These are phyloP conservation scores for Helobdella robusta DNA, from an alignment of 2,888 invertebrate species.

Conservation along the genomic window DNA sequence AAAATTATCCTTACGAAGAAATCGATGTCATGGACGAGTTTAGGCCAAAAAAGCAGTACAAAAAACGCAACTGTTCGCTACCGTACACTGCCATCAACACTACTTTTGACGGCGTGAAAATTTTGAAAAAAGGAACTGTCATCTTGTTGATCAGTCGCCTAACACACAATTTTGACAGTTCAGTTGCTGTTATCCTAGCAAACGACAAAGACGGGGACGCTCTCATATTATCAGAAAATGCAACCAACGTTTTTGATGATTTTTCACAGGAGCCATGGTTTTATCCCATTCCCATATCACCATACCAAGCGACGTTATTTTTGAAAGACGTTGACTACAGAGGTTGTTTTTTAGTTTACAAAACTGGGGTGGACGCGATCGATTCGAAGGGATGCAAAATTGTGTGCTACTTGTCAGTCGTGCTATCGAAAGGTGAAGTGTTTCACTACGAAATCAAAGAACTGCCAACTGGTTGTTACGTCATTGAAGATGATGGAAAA, in stretches of 20 bases:
- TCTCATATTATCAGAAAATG: background rate
- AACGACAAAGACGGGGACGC: conserved; percentile 15
- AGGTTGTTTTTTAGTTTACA: conserved; percentile 4
- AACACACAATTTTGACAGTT: too few relatives aligned
- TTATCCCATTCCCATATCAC: conserved; percentile 3
- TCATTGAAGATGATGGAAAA: background rate
- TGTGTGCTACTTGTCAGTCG: background rate
- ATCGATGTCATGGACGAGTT: too few relatives aligned
- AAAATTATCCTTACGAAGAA: too few relatives aligned
- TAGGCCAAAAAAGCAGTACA: too few relatives aligned
- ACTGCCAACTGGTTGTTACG: background rate
- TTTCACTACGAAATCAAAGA: conserved; percentile 10
- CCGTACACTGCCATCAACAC: too few relatives aligned
- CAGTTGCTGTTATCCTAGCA: background rate
- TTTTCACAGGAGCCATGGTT: background rate
- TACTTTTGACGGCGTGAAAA: too few relatives aligned
- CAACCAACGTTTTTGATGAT: background rate
- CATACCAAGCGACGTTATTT: background rate
- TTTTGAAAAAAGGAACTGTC: too few relatives aligned
- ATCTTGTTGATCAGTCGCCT: too few relatives aligned
- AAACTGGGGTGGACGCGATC: too few relatives aligned
- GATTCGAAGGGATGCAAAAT: background rate
- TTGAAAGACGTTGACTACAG: background rate
- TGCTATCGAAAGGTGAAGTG: background rate
- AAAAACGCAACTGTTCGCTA: too few relatives aligned